Evolutionary conservation across 2,888 invertebrate genomes (phyloP), one percentile per base, ranked within the genome.

Genomic region (Rhodophaea formosa): DNA sequence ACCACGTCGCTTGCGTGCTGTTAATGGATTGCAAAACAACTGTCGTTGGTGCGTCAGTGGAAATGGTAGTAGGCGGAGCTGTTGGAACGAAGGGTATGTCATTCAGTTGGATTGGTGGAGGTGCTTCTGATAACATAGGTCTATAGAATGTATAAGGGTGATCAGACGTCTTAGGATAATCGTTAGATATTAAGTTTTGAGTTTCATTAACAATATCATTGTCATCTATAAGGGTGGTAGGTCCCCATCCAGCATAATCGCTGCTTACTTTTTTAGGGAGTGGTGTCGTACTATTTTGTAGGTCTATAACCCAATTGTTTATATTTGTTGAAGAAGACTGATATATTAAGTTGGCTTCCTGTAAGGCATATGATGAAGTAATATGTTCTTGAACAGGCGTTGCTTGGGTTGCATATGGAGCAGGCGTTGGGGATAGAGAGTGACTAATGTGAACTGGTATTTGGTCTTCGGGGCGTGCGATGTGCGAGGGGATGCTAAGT

Each of bases 311-410:
- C 91, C 92, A 92, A 59, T 56, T 49, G 29, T 92, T 91, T 57
- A 91, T 85, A 63, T 77, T 87, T 5, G 87, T 80, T 44, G 92
- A 92, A 44, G 93, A 94, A 8, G 94, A 93, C 65, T 94, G 94
- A 68, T 94, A 94, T 56, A 94, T 91, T 58, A 94, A 82, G 74
- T 94, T 94, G 1, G 94, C 90, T 75, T 94, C 92, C 76, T 94
- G 93, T 8, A 94, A 79, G 39, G 93, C 81, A 61, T 84, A 93
- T 1, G 93, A 86, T 8, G 90, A 85, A 47, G 83, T 77, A 8
- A 79, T 62, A 62, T 72, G 71, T 60, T 73, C 77, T 53, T 73
- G 78, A 32, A 65, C 45, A 46, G 63, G 56, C 8, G 80, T 83
- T 8, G 79, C 70, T 42, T 80, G 78, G 63, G 70, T 75, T 42